Base-by-base conservation (phyloP, 1,140 invertebrate species). In the Teleopsis dalmanni region DNA sequence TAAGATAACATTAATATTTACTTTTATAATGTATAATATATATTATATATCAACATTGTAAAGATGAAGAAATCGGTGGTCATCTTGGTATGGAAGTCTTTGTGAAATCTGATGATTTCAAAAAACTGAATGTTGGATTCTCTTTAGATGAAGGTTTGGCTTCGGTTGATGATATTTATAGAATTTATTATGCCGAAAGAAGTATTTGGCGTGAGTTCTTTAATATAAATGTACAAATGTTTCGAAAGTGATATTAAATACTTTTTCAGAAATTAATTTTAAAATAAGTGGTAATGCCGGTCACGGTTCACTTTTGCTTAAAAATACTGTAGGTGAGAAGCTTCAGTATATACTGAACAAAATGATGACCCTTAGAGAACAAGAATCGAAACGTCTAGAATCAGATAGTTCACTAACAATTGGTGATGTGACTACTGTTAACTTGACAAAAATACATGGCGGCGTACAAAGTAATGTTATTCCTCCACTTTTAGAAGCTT, bases 381-480 rank as follows among this genome's bases (percentile, higher is more conserved):
- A 78, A 38, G 79, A 92, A 63, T 81, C 84, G 51, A 61, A 76
- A 29, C 81, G 80, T 58, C 68, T 93, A 26, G 73, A 80, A 4
- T 70, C 72, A 1, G 76, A 88, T 65, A 71, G 80, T 1, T 73
- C 78, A 38, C 58, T 85, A 2, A 77, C 75, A 3, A 74, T 91
- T 35, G 90, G 91, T 5, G 87, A 94, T 74, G 87, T 95, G 0
- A 91, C 88, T 3, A 85, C 89, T 2, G 72, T 95, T 0, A 97
- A 97, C 75, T 73, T 95, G 27, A 96, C 90, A 0, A 81, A 82
- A 69, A 47, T 93, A 48, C 85, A 80, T 6, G 93, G 93, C 48
- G 94, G 94, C 27, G 81, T 95, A 2, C 92, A 96, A 67, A 74
- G 78, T n/a, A 98, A 98, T 72, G 91, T 97, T 1, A 78, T 97